phyloP scores from a whole-genome alignment of 2,888 invertebrate genomes.

The Callyntrura sp. region DNA sequence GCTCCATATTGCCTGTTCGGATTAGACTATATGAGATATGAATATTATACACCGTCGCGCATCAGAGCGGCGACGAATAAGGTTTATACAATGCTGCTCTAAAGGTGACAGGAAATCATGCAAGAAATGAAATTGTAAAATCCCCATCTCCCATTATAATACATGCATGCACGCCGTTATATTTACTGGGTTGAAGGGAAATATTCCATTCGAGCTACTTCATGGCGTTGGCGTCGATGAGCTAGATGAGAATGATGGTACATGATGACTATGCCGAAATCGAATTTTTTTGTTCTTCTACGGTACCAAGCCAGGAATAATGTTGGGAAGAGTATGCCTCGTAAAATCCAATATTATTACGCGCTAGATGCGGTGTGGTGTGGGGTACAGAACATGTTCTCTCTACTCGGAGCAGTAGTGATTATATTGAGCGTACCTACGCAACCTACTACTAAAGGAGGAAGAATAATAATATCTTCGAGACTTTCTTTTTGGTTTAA shows the following conservation, averaged over 20 bases:
- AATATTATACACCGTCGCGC: not conserved
- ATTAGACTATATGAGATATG: no score
- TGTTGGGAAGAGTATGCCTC: not conserved
- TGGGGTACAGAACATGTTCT: no score
- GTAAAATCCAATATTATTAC: not conserved
- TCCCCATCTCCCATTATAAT: conserved; percentile 15
- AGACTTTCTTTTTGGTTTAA: conserved; percentile 1
- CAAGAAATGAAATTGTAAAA: conserved; percentile 73
- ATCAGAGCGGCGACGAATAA: conserved; percentile 23
- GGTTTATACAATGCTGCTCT: conserved; percentile 30
- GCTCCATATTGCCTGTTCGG: no score
- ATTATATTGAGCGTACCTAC: not conserved
- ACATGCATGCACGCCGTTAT: not conserved
- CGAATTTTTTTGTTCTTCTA: conserved; percentile 44
- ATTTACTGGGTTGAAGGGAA: not conserved
- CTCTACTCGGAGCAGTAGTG: not conserved
- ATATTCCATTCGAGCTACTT: not conserved
- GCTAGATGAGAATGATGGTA: conserved; percentile 6
- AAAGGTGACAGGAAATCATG: conserved; percentile 70
- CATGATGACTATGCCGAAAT: conserved; percentile 9
- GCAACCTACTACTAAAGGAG: not conserved
- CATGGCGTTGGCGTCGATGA: not conserved
- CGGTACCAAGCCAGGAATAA: not conserved
- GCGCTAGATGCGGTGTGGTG: not conserved
- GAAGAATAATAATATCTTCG: not conserved